Evolutionary conservation across 2,888 invertebrate species (phyloP).

Genomic region (Zeuzera pyrina): DNA sequence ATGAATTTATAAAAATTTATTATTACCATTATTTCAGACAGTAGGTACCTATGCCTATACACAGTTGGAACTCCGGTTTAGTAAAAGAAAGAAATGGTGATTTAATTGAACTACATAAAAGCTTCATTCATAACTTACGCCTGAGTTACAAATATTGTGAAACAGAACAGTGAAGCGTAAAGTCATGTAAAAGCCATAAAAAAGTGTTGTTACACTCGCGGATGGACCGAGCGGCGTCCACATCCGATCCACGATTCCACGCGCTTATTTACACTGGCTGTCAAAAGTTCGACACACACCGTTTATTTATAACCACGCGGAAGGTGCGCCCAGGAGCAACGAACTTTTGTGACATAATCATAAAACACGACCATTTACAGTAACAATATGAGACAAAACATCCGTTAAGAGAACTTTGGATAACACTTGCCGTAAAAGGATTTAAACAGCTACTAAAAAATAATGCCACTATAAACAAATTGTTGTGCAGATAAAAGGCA

Average conservation of each 20-base stretch:
- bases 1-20: too few relatives aligned
- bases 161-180: too few relatives aligned
- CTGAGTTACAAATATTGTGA: too few relatives aligned
- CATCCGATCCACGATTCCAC: conserved; percentile 28
- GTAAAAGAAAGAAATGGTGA: too few relatives aligned
- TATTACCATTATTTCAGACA: too few relatives aligned
- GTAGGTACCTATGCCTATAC: too few relatives aligned
- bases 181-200: conserved; percentile 28
- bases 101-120: too few relatives aligned
- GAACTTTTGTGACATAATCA: conserved; percentile 50
- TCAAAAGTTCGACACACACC: conserved; percentile 63
- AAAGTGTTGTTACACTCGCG: conserved; percentile 15
- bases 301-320: conserved; percentile 61
- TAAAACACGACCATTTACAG: conserved; percentile 31
- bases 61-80: too few relatives aligned
- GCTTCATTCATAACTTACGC: too few relatives aligned
- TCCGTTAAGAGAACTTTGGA: conserved; percentile 30
- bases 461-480: too few relatives aligned
- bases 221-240: conserved; percentile 17
- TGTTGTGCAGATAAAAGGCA: too few relatives aligned
- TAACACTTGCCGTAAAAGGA: conserved; percentile 34
- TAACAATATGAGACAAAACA: conserved; percentile 33
- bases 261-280: conserved; percentile 62
- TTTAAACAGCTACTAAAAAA: conserved; percentile 28
- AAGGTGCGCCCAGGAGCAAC: conserved; percentile 61